phyloP scores from a whole-genome alignment of 2,888 invertebrate species.

The Chromoteleia sp. region DNA sequence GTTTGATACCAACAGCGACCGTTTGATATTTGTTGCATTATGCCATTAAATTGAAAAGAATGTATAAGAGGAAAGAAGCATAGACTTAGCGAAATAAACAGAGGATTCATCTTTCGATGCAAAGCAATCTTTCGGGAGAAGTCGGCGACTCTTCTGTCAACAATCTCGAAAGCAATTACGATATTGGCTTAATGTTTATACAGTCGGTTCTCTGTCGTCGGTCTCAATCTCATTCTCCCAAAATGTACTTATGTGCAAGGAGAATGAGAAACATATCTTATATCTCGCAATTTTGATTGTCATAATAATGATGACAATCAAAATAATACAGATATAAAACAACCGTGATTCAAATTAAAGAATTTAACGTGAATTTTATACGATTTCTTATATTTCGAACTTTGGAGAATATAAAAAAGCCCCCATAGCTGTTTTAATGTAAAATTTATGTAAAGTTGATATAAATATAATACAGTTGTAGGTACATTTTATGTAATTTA shows the following conservation, averaged over 20 bases:
- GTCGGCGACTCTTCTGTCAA: constrained; percentile 76
- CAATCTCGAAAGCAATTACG: constrained; percentile 80
- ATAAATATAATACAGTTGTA: too few relatives aligned
- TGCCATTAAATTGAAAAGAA: constrained; percentile 45
- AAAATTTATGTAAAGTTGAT: too few relatives aligned
- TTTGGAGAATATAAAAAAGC: too few relatives aligned
- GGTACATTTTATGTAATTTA: too few relatives aligned
- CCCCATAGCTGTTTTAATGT: too few relatives aligned
- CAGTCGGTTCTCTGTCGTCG: constrained; percentile 72
- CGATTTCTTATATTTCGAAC: too few relatives aligned
- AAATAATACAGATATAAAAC: too few relatives aligned
- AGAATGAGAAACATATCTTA: constrained; percentile 31
- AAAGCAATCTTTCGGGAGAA: constrained; percentile 72
- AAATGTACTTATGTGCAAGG: constrained; percentile 48
- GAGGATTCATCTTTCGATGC: constrained; percentile 66
- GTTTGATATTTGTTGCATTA: constrained; percentile 56
- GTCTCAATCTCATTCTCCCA: constrained; percentile 65
- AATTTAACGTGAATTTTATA: too few relatives aligned
- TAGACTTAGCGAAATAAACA: constrained; percentile 60
- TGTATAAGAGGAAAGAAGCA: constrained; percentile 35
- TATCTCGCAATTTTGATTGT: constrained; percentile 20
- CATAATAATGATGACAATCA: constrained; percentile 5
- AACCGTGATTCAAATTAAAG: too few relatives aligned
- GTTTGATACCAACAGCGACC: constrained; percentile 41
- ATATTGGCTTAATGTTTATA: constrained; percentile 80